A percentile compares a stretch with the other conserved stretches of the same genome.
Evolutionary conservation across 1,140 invertebrate genomes (phyloP).

Genomic region (Panagrolaimus sp.): DNA sequence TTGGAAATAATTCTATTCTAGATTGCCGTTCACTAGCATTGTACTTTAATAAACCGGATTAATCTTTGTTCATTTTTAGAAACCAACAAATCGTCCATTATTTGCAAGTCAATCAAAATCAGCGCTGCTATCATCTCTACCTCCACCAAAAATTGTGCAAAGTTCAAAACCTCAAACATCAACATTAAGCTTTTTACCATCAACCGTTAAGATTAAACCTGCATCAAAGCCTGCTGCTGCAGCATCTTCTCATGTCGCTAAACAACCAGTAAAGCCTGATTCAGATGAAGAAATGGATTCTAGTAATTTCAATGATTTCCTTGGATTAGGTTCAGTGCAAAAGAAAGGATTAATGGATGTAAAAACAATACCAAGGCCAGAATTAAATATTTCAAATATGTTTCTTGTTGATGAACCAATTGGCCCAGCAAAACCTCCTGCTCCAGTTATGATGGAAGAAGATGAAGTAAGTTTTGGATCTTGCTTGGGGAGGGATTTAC

Average conservation of each 20-base stretch:
- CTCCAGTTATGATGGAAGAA: background rate
- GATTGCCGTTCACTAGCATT: too few species aligned
- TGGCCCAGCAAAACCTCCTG: background rate
- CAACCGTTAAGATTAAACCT: background rate
- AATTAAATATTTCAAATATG: background rate
- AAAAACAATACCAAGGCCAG: background rate
- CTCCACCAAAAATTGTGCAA: background rate
- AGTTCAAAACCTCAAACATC: background rate
- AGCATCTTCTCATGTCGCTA: background rate
- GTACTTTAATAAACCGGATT: too few species aligned
- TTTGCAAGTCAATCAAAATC: background rate
- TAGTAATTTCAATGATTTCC: background rate
- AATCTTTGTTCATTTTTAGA: background rate
- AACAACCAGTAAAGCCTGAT: background rate
- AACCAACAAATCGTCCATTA: background rate
- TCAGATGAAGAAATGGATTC: background rate
- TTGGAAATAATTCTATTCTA: too few species aligned
- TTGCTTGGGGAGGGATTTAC: too few species aligned
- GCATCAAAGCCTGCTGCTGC: background rate
- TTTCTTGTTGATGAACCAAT: background rate
- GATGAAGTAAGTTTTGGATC: background rate
- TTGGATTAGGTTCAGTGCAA: background rate
- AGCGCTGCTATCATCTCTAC: background rate
- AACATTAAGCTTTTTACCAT: constrained; percentile 1
- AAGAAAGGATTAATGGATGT: background rate